Percentiles rank a stretch among this genome's conserved stretches.
Conservation (phyloP, 2,888 invertebrate species). For the Napeogenes inachia region DNA sequence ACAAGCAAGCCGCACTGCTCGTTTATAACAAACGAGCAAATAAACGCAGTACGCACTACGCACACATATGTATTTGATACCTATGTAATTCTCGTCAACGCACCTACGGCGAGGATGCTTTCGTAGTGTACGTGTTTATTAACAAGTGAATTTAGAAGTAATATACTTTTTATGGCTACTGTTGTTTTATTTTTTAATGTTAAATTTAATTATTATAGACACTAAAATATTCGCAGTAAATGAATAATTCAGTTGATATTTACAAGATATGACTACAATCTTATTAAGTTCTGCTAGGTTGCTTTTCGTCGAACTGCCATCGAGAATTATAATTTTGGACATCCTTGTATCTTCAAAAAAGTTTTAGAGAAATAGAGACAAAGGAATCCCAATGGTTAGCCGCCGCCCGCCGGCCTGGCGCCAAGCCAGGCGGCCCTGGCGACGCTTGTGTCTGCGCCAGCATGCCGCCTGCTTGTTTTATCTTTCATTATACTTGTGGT, state of each 20-base stretch:
- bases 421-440: slow-evolving; percentile 75
- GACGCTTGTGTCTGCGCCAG: slow-evolving; percentile 58
- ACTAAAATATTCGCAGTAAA: too few species aligned
- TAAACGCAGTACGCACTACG: slow-evolving; percentile 63
- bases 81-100: slow-evolving; percentile 28
- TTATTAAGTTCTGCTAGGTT: slow-evolving; percentile 10
- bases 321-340: background rate
- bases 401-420: slow-evolving; percentile 77
- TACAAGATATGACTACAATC: background rate
- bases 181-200: too few species aligned
- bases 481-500: slow-evolving; percentile 18
- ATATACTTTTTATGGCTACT: too few species aligned
- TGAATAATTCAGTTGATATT: too few species aligned
- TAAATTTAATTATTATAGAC: too few species aligned
- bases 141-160: background rate
- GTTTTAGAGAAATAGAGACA: slow-evolving; percentile 48
- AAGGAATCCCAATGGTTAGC: slow-evolving; percentile 74
- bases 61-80: slow-evolving; percentile 39
- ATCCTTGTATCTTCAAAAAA: background rate
- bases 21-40: slow-evolving; percentile 64
- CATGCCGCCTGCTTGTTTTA: slow-evolving; percentile 57
- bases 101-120: background rate
- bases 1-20: slow-evolving; percentile 66
- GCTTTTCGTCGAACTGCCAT: slow-evolving; percentile 4
- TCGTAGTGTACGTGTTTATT: slow-evolving; percentile 1